Base-by-base conservation (phyloP, 2,888 invertebrate species). In the Hyalella azteca region DNA sequence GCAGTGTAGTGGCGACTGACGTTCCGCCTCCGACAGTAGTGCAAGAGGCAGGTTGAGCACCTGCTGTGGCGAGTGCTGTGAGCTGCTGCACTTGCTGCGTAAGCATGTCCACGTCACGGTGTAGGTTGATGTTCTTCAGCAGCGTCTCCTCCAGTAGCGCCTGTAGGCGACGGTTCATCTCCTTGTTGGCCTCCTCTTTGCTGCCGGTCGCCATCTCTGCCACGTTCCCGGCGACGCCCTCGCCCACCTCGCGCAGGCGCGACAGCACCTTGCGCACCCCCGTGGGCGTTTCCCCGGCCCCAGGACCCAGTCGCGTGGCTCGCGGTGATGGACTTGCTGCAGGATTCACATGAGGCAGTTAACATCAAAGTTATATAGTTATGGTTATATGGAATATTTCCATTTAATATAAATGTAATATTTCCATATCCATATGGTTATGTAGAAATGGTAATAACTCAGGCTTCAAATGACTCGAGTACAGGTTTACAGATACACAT, bases 71-170 rank as follows among this genome's bases (percentile, higher is more conserved):
- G 9, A 82, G 60, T 22, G 73, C 80, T 29, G 82, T 66, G 45
- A 82, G 41, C 54, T 80, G 77, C 40, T 81, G 80, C 73, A 86
- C 82, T 80, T 86, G 85, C 45, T 85, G 60, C 3, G 86, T 85
- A n/a, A 86, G 77, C 11, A 82, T 73, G n/a, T 86, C 86, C n/a
- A 86, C 76, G 77, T 86, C 85, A 79, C 84, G 81, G 85, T 90
- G 89, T 78, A 90, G 86, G 86, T 89, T 88, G 89, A 90, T 89
- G 86, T 90, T 90, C 85, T 90, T 90, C 32, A 89, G 89, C 11
- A 90, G 87, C 2, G 89, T 90, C 86, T 90, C 90, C 85, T 90
- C 90, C 40, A 90, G 85, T 87, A 90, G 88, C 54, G 87, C 86
- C 85, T 89, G 89, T 82, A 89, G 86, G 79, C 88, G 75, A 19